phyloP scores from a whole-genome alignment of 2,888 invertebrate genomes.

The Xylota segnis region DNA sequence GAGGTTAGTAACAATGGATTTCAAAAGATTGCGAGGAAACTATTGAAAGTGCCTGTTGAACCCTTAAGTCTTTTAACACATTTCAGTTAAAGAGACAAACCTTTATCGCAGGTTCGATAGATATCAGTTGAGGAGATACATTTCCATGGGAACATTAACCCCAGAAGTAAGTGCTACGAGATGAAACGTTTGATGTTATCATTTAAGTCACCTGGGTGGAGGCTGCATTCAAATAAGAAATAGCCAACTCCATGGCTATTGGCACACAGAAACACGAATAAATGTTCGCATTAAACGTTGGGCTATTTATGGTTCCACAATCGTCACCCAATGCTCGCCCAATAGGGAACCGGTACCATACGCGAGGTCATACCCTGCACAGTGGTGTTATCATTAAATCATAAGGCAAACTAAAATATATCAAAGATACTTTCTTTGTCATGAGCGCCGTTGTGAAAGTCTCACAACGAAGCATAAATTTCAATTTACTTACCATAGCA shows the following conservation, averaged over 20 bases:
- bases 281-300: constrained; percentile 16
- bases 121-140: not conserved
- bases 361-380: constrained; percentile 45
- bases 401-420: constrained; percentile 63
- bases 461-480: constrained; percentile 61
- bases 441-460: constrained; percentile 57
- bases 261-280: constrained; percentile 10
- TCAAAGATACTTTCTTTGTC: constrained; percentile 67
- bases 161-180: constrained; percentile 11
- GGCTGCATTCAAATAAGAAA: constrained; percentile 12
- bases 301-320: constrained; percentile 42
- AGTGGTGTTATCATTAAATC: constrained; percentile 68
- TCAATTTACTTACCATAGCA: constrained; percentile 60
- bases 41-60: too few species aligned
- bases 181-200: constrained; percentile 43
- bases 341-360: constrained; percentile 48
- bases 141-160: not conserved
- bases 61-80: too few species aligned
- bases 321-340: constrained; percentile 48
- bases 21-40: too few species aligned
- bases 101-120: not conserved
- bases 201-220: constrained; percentile 16
- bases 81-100: too few species aligned
- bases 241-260: constrained; percentile 5
- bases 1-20: too few species aligned